Conservation (phyloP, 2,797 vertebrate species). For the Morus bassanus region DNA sequence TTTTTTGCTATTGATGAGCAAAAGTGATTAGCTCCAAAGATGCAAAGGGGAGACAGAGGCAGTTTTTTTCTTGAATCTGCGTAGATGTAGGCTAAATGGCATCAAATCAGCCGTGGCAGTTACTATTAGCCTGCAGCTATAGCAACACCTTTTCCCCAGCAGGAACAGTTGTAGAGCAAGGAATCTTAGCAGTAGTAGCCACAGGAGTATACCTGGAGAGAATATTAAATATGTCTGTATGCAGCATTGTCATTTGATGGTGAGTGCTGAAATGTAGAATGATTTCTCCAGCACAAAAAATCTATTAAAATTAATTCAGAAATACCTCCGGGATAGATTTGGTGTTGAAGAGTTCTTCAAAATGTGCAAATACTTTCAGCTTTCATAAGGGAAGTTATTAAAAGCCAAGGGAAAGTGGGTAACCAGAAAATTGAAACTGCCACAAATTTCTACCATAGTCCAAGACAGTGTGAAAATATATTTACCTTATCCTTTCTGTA, state of each 20-base stretch:
- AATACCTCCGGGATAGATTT: slow-evolving; percentile 55
- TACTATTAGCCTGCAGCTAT: slow-evolving; percentile 60
- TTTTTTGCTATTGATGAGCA: background rate
- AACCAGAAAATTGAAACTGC: slow-evolving; percentile 33
- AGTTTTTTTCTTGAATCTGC: background rate
- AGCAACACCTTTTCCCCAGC: slow-evolving; percentile 52
- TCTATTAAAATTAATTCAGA: slow-evolving; percentile 63
- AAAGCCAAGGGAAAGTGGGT: slow-evolving; percentile 7
- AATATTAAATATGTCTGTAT: slow-evolving; percentile 46
- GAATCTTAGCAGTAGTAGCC: slow-evolving; percentile 29
- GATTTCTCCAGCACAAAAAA: slow-evolving; percentile 31
- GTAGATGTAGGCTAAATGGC: slow-evolving; percentile 1
- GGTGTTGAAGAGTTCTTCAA: slow-evolving; percentile 48
- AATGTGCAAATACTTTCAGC: slow-evolving; percentile 58
- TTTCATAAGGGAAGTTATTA: slow-evolving; percentile 57
- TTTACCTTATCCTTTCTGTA: background rate
- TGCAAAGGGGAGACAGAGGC: background rate
- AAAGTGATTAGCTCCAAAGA: slow-evolving; percentile 16
- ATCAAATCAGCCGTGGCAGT: slow-evolving; percentile 47
- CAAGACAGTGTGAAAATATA: background rate
- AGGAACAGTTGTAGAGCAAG: slow-evolving; percentile 64
- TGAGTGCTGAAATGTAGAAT: slow-evolving; percentile 32
- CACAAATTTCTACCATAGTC: background rate
- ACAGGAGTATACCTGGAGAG: slow-evolving; percentile 44
- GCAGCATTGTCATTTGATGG: slow-evolving; percentile 27